phyloP scores from a whole-genome alignment of 2,113 vertebrate species.

The Tetraodon nigroviridis region DNA sequence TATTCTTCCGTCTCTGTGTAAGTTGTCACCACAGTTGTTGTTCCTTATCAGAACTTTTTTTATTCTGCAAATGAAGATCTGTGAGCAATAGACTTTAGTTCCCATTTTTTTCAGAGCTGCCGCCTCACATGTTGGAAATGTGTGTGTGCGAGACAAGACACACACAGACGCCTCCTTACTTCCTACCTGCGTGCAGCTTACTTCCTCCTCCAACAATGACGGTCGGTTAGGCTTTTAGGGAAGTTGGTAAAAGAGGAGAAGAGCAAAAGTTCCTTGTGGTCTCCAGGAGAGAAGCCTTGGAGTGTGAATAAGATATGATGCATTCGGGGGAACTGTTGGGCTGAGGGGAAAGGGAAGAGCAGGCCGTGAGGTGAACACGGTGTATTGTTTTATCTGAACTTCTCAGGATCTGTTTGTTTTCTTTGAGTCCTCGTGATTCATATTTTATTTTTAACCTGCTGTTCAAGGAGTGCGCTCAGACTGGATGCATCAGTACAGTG shows the following conservation, averaged over 20 bases:
- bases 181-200: slow-evolving; percentile 48
- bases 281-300: slow-evolving; percentile 50
- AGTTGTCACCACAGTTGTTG: neutral
- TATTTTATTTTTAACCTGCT: neutral
- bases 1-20: slow-evolving; percentile 48
- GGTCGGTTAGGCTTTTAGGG: slow-evolving; percentile 55
- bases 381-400: neutral
- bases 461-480: slow-evolving; percentile 10
- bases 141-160: neutral
- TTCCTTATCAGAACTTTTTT: slow-evolving; percentile 15
- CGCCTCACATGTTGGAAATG: too few relatives aligned
- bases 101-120: slow-evolving; percentile 27
- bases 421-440: neutral
- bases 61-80: slow-evolving; percentile 34
- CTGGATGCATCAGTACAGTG: slow-evolving; percentile 9
- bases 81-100: slow-evolving; percentile 43
- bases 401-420: slow-evolving; percentile 5
- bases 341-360: slow-evolving; percentile 58
- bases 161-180: slow-evolving; percentile 45
- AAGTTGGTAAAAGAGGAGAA: slow-evolving; percentile 66
- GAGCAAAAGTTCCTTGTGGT: slow-evolving; percentile 69
- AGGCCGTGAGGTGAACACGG: slow-evolving; percentile 36
- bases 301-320: slow-evolving; percentile 58
- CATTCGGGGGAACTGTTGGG: slow-evolving; percentile 51
- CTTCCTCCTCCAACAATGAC: slow-evolving; percentile 62